Percentiles rank a stretch among this genome's conserved stretches.
Evolutionary conservation across 2,797 vertebrate genomes (phyloP).

Genomic region (Enteromius treurensis): DNA sequence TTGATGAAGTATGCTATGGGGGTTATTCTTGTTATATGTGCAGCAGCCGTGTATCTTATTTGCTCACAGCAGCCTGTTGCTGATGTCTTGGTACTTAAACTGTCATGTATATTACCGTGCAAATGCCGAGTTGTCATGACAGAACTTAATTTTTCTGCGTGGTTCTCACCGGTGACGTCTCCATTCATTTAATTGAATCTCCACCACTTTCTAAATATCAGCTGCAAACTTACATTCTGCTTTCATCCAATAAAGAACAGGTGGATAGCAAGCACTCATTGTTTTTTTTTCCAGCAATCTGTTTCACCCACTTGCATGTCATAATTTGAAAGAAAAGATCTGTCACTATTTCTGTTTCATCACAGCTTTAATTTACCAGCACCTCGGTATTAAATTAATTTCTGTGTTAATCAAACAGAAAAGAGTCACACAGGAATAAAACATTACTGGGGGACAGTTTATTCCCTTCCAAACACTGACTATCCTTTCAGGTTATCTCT

Average conservation of each 20-base stretch:
- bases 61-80: too few relatives aligned
- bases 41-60: too few relatives aligned
- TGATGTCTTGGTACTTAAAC: too few relatives aligned
- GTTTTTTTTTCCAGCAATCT: neutral
- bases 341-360: neutral
- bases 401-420: constrained; percentile 5
- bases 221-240: neutral
- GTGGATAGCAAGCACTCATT: neutral
- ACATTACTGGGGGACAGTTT: neutral
- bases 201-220: neutral
- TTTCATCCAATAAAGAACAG: neutral
- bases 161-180: neutral
- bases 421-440: neutral
- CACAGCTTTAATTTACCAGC: neutral
- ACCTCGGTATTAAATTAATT: neutral
- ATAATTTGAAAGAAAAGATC: neutral
- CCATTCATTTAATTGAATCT: neutral
- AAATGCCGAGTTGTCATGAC: too few relatives aligned
- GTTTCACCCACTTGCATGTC: neutral
- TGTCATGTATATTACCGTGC: too few relatives aligned
- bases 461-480: neutral
- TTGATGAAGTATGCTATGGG: too few relatives aligned
- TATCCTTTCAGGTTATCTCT: constrained; percentile 7
- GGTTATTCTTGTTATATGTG: too few relatives aligned
- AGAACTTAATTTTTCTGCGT: too few relatives aligned